Conservation (phyloP, 2,113 vertebrate genomes). For the Ophiodon elongatus region DNA sequence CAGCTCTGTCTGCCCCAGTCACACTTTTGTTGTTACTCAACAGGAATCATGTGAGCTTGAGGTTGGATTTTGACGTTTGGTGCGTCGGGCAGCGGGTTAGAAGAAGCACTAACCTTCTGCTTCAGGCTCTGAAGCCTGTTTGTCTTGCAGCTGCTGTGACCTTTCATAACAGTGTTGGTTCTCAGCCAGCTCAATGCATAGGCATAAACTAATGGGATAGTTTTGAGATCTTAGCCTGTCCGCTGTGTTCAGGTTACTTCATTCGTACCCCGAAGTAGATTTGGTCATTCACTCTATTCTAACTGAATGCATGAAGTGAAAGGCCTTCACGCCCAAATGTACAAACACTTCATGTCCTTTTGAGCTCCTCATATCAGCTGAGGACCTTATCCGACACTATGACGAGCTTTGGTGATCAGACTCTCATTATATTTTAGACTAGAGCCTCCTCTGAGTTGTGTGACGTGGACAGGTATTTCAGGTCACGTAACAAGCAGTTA, state of each 20-base stretch:
- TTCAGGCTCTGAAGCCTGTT: constrained; percentile 23
- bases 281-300: neutral
- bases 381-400: neutral
- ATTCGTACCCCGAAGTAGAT: neutral
- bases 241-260: neutral
- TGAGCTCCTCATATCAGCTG: neutral
- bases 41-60: constrained; percentile 52
- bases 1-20: neutral
- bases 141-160: constrained; percentile 34
- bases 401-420: neutral
- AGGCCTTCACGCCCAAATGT: neutral
- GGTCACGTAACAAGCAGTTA: constrained; percentile 1
- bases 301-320: neutral
- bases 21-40: constrained; percentile 59
- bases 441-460: neutral
- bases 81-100: constrained; percentile 28
- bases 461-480: constrained; percentile 36
- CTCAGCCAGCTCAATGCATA: neutral
- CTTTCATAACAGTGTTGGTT: constrained; percentile 33
- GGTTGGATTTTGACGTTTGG: constrained; percentile 54
- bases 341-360: neutral
- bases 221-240: neutral
- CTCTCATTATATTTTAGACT: neutral
- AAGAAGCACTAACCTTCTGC: constrained; percentile 1
- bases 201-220: neutral